A percentile compares a stretch with the other conserved stretches of the same genome.
Conservation (phyloP, 2,113 vertebrate species). For the Rynchops niger region DNA sequence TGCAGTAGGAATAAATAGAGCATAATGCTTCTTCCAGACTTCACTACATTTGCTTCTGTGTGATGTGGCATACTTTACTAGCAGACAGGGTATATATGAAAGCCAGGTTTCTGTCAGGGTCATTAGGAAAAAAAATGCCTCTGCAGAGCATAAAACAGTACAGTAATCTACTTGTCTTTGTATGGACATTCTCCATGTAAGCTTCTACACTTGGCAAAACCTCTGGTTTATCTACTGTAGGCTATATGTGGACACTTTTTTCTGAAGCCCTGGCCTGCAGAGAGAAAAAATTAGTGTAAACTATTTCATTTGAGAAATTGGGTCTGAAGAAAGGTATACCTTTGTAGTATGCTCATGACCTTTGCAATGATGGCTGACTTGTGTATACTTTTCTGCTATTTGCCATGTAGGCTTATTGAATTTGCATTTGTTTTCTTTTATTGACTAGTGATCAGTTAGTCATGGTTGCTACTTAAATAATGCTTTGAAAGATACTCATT, state of each 20-base stretch:
- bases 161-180: background rate
- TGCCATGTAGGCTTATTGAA: background rate
- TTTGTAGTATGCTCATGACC: background rate
- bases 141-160: background rate
- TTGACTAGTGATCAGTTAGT: background rate
- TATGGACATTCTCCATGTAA: background rate
- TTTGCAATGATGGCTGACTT: background rate
- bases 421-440: background rate
- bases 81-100: background rate
- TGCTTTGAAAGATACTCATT: background rate
- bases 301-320: background rate
- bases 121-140: background rate
- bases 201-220: background rate
- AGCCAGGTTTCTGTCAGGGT: background rate
- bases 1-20: background rate
- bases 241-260: background rate
- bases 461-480: background rate
- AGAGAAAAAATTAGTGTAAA: background rate
- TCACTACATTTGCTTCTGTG: background rate
- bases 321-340: background rate
- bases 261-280: background rate
- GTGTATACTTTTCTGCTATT: background rate
- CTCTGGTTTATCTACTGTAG: background rate
- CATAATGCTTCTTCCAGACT: background rate
- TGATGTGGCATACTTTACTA: background rate